Evolutionary conservation across 2,888 invertebrate species (phyloP).

Genomic region (Agrotis clavis): DNA sequence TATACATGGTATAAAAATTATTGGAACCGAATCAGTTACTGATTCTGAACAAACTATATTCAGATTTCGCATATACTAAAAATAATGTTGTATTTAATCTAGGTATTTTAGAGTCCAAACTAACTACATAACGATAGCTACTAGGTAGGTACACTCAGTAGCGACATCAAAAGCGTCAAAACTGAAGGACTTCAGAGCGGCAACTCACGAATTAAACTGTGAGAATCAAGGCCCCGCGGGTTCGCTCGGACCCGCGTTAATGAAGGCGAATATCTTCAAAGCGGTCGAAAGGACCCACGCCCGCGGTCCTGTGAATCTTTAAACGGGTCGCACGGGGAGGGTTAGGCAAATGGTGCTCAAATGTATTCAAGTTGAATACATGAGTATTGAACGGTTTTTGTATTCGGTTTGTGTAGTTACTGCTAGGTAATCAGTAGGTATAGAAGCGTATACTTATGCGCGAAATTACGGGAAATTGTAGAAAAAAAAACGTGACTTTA

Average conservation of each 20-base stretch:
- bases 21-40: too few species aligned
- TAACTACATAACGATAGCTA: constrained; percentile 41
- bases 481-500: neutral
- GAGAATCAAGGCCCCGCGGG: constrained; percentile 78
- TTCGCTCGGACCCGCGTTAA: constrained; percentile 83
- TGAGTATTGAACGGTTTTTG: constrained; percentile 64
- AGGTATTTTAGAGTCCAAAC: neutral
- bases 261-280: constrained; percentile 90
- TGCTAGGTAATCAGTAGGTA: constrained; percentile 18
- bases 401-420: constrained; percentile 47
- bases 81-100: too few species aligned
- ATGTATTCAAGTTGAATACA: constrained; percentile 72
- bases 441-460: neutral
- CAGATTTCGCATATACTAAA: too few species aligned
- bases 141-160: constrained; percentile 31
- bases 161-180: constrained; percentile 57
- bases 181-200: constrained; percentile 42
- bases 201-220: constrained; percentile 62
- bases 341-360: constrained; percentile 77
- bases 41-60: too few species aligned
- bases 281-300: constrained; percentile 82
- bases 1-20: too few species aligned
- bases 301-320: constrained; percentile 88
- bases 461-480: neutral
- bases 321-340: constrained; percentile 80